Conservation (phyloP, 1,140 invertebrate genomes). For the Campoletis sonorensis region DNA sequence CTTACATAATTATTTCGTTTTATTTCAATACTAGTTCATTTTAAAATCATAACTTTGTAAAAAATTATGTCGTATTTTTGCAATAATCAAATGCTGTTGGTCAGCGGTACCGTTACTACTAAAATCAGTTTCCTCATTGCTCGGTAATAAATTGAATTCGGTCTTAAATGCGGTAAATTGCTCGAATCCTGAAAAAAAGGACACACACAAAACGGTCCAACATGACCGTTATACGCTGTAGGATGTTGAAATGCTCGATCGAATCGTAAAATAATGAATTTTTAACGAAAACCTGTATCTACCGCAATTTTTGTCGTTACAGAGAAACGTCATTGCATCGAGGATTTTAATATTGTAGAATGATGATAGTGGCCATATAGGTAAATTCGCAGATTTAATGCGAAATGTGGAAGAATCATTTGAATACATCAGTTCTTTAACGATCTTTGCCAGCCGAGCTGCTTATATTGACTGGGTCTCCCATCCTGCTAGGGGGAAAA, state of each 20-base stretch:
- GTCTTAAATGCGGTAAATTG: not conserved
- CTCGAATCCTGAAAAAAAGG: not conserved
- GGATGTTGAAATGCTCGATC: not conserved
- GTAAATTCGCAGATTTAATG: not conserved
- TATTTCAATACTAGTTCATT: no score
- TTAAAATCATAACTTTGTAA: no score
- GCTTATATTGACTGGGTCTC: not conserved
- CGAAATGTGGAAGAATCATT: not conserved
- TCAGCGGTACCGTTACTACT: not conserved
- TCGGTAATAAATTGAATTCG: not conserved
- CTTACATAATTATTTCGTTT: no score
- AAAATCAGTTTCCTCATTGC: not conserved
- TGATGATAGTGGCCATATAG: not conserved
- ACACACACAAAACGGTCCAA: not conserved
- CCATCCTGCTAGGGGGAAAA: not conserved
- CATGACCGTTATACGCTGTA: not conserved
- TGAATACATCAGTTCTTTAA: not conserved
- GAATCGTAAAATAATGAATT: not conserved
- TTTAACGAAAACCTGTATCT: not conserved
- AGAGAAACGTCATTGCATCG: not conserved
- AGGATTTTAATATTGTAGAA: not conserved
- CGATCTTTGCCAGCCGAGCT: not conserved
- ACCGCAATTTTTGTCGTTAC: conserved; percentile 10
- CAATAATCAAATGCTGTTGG: not conserved
- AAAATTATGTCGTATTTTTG: no score